Base-by-base conservation (phyloP, 1,140 invertebrate genomes). In the Drosophila lacteicornis region DNA sequence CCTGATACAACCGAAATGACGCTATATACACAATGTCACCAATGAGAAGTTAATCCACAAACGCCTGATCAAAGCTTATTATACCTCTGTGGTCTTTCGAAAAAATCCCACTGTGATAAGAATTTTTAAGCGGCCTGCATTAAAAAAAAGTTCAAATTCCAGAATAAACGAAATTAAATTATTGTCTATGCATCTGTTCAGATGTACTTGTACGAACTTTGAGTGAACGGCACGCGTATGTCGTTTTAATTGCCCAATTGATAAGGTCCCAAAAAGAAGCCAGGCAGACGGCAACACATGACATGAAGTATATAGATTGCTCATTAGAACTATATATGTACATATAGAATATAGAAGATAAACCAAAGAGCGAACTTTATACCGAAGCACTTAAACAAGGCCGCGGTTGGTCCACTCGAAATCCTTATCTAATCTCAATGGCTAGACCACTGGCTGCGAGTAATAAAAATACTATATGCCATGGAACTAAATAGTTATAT, bases 361-460 rank as follows among this genome's bases (percentile, higher is more conserved):
- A 66, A 81, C 42, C 56, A 8, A 27, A 49, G 15, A 38, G 30
- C 33, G 63, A 42, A 82, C 80, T 82, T 82, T 75, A 75, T 33
- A 55, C 73, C 45, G 11, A n/a, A 47, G 27, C 68, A 67, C 50
- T 70, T 49, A 30, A 79, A 68, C 78, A 85, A 81, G 82, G 66
- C 67, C 79, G 76, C 46, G 8, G 22, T 33, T 49, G 67, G 49
- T 56, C 36, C 56, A 68, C 50, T 60, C 11, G 4, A 78, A 69
- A 42, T 33, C 60, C 59, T 68, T 68, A 86, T 86, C 83, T 86
- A 61, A 86, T 86, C 83, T 51, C 9, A 55, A 40, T n/a, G 50
- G 62, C 79, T 66, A 82, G 79, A 79, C 79, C 79, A 86, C 79
- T 81, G 60, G 45, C 65, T 56, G 82, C 22, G 75, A 56, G 33